Evolutionary conservation across 2,113 vertebrate species (phyloP), one percentile per base, ranked within the genome.

Genomic region (Eublepharis macularius): DNA sequence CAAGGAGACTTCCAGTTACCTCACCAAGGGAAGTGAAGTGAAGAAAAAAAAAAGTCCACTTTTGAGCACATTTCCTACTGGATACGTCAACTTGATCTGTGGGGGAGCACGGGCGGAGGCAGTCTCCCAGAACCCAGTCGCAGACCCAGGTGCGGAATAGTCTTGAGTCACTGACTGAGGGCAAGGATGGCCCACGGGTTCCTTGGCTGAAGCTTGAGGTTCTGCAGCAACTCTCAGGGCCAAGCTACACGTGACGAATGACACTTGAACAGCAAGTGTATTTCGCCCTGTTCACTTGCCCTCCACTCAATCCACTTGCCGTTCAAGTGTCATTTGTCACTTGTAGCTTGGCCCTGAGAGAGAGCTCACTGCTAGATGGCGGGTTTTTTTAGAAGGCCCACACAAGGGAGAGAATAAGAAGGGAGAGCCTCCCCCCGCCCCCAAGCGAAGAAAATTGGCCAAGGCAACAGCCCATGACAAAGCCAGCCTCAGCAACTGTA

Each of bases 401-500:
- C 4, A 4, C 34, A 2, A 10, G 17, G n/a, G 4, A 63, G 16
- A 39, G 4, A 47, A 51, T 29, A 11, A 34, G 65, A 78, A 47
- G 45, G 76, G 29, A 36, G 54, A 24, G 39, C n/a, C n/a, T n/a
- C n/a, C n/a, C n/a, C n/a, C n/a, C n/a, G n/a, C n/a, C n/a, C n/a
- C n/a, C n/a, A 41, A 87, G 91, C 85, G 60, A 76, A 83, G 92
- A 91, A 88, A 94, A 94, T 93, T 89, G 95, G 82, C n/a, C 93
- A 92, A 95, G 93, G 95, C 96, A 97, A 96, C 96, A 96, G 95
- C 54, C 96, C 89, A 90, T 95, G 97, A 96, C 96, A 75, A 66
- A 89, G 94, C 89, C 93, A 60, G 95, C 95, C 95, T 95, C 95
- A 86, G 94, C 93, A 91, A 95, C 94, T 87, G 94, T 94, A 95